Conservation (phyloP, 2,888 invertebrate species). For the Panzeria rudis region DNA sequence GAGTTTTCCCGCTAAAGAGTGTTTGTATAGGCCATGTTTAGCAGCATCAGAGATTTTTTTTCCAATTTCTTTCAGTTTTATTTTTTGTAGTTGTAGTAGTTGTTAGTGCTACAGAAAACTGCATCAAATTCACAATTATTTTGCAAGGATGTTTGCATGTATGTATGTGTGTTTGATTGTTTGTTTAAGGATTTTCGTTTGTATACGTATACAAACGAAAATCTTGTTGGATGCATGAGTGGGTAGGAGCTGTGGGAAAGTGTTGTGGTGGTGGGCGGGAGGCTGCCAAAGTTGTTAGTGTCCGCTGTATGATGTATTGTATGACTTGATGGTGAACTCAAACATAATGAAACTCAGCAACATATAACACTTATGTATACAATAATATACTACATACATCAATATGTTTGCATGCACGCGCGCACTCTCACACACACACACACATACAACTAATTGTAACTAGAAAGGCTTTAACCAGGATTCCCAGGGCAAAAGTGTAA, state of each 20-base stretch:
- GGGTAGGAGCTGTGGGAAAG: constrained; percentile 1
- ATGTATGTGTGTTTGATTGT: neutral
- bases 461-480: constrained; percentile 44
- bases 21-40: constrained; percentile 35
- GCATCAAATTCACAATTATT: constrained; percentile 58
- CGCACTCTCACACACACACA: neutral
- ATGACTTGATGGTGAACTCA: constrained; percentile 56
- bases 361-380: constrained; percentile 38
- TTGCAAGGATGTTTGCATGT: neutral
- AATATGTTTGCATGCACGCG: neutral
- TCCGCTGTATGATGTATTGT: constrained; percentile 30
- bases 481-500: constrained; percentile 60
- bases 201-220: too few species aligned
- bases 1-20: too few species aligned
- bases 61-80: constrained; percentile 35
- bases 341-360: constrained; percentile 57
- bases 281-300: constrained; percentile 10
- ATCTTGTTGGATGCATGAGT: neutral
- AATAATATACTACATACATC: neutral
- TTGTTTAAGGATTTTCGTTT: constrained; percentile 25
- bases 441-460: neutral
- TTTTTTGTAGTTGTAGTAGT: constrained; percentile 12
- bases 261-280: neutral
- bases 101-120: constrained; percentile 41
- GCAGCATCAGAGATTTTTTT: constrained; percentile 41